Percentiles rank a stretch among this genome's conserved stretches.
These are phyloP conservation scores for Saccostrea echinata DNA, from an alignment of 1,140 invertebrate species.

Conservation along the genomic window DNA sequence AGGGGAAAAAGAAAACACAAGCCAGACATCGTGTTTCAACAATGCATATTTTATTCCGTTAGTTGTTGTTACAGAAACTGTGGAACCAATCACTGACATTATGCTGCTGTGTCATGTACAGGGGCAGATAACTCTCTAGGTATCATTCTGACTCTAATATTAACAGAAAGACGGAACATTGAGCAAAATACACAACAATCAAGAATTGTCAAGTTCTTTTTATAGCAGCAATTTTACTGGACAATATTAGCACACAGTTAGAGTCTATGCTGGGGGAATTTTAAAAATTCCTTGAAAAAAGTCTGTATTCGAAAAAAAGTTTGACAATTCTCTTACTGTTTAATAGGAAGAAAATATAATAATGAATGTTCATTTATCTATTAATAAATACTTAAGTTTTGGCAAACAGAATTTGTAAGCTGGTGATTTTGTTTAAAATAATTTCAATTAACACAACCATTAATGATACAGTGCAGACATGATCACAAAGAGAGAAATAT, in stretches of 20 bases:
- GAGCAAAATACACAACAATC: slow-evolving; percentile 25
- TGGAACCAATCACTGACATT: not conserved
- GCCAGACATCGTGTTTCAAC: slow-evolving; percentile 13
- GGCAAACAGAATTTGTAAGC: slow-evolving; percentile 13
- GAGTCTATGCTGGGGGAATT: not conserved
- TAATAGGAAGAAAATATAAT: not conserved
- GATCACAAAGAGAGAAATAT: not conserved
- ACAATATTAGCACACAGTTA: not conserved
- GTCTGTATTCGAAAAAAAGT: slow-evolving; percentile 10
- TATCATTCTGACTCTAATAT: not conserved
- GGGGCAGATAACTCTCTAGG: slow-evolving; percentile 11
- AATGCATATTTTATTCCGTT: slow-evolving; percentile 38
- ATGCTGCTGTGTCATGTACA: slow-evolving; percentile 19
- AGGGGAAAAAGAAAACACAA: not conserved
- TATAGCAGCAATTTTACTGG: not conserved
- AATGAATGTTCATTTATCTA: not conserved
- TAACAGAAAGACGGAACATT: slow-evolving; percentile 27
- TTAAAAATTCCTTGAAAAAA: slow-evolving; percentile 24
- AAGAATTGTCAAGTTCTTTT: slow-evolving; percentile 35
- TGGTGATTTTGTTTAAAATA: not conserved
- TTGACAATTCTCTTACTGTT: slow-evolving; percentile 16
- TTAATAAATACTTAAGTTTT: not conserved
- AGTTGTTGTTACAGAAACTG: slow-evolving; percentile 21
- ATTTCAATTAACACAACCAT: not conserved
- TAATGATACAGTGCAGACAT: slow-evolving; percentile 2